These are phyloP conservation scores for Porites australiensis DNA, from an alignment of 64 coral and sea anemone species.

Conservation along the genomic window DNA sequence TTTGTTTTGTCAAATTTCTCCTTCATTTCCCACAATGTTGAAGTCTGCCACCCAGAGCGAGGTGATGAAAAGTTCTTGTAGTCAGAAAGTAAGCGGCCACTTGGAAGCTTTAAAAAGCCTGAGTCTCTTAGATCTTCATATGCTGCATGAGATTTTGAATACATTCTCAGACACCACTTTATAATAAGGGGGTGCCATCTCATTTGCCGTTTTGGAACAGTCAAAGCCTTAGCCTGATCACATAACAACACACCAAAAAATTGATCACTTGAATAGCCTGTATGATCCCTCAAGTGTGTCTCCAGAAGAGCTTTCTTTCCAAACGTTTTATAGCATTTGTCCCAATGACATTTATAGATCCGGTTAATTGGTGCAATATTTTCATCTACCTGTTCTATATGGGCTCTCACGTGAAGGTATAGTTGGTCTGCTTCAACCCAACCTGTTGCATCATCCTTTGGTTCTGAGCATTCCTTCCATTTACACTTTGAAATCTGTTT, in stretches of 20 bases:
- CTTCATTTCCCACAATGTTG: slow-evolving; percentile 56
- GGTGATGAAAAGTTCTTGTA: slow-evolving; percentile 68
- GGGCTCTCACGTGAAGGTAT: slow-evolving; percentile 53
- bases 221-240: slow-evolving; percentile 67
- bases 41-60: slow-evolving; percentile 72
- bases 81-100: slow-evolving; percentile 72
- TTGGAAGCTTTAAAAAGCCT: slow-evolving; percentile 71
- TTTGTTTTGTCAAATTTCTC: slow-evolving; percentile 61
- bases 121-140: slow-evolving; percentile 68
- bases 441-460: slow-evolving; percentile 66
- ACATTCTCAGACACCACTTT: slow-evolving; percentile 55
- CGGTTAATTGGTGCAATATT: slow-evolving; percentile 45
- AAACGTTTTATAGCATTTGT: slow-evolving; percentile 58
- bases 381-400: slow-evolving; percentile 55
- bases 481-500: slow-evolving; percentile 45
- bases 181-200: slow-evolving; percentile 69
- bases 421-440: slow-evolving; percentile 13
- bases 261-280: slow-evolving; percentile 39
- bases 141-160: slow-evolving; percentile 53
- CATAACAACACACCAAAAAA: slow-evolving; percentile 61
- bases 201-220: slow-evolving; percentile 55
- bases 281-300: slow-evolving; percentile 76
- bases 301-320: slow-evolving; percentile 61
- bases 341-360: slow-evolving; percentile 58
- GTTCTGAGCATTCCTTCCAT: slow-evolving; percentile 31